These are phyloP conservation scores for Drosophila histrio DNA, from an alignment of 2,888 invertebrate species.

Conservation along the genomic window DNA sequence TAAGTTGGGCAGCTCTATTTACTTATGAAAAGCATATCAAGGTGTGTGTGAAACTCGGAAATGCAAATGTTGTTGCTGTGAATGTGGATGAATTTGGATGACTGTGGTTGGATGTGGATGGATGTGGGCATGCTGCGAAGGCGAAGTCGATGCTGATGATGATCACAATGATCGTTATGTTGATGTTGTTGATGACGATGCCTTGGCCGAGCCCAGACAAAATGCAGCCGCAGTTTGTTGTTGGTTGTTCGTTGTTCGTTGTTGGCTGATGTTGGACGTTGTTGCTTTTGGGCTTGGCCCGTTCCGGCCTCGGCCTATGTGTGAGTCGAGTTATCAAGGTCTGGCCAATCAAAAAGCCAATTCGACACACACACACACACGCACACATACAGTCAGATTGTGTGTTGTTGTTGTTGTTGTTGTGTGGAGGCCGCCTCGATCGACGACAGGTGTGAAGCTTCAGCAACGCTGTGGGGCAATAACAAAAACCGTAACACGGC, in stretches of 20 bases:
- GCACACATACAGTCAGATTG: conserved; percentile 28
- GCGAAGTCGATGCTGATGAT: conserved; percentile 36
- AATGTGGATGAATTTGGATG: conserved; percentile 29
- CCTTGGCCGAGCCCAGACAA: conserved; percentile 65
- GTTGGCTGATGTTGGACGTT: conserved; percentile 7
- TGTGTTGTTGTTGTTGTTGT: conserved; percentile 1
- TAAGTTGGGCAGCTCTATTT: conserved; percentile 30
- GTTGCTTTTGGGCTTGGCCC: conserved; percentile 15
- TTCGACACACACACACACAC: conserved; percentile 38
- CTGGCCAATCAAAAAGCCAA: conserved; percentile 77
- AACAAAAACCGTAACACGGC: conserved; percentile 66
- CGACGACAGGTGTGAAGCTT: conserved; percentile 71
- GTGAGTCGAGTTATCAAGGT: conserved; percentile 63
- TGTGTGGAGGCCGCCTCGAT: conserved; percentile 34
- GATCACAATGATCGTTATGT: conserved; percentile 18
- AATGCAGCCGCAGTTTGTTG: conserved; percentile 7
- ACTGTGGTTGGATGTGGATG: neutral
- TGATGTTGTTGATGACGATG: conserved; percentile 43
- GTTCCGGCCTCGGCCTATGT: conserved; percentile 49
- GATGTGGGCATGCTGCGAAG: conserved; percentile 62
- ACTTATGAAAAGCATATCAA: neutral
- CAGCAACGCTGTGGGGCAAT: conserved; percentile 37
- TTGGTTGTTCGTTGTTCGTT: conserved; percentile 19
- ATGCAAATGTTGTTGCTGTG: conserved; percentile 43
- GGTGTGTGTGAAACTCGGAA: conserved; percentile 15